Base-by-base conservation (phyloP, 2,113 vertebrate genomes). In the Crotalus viridis region DNA sequence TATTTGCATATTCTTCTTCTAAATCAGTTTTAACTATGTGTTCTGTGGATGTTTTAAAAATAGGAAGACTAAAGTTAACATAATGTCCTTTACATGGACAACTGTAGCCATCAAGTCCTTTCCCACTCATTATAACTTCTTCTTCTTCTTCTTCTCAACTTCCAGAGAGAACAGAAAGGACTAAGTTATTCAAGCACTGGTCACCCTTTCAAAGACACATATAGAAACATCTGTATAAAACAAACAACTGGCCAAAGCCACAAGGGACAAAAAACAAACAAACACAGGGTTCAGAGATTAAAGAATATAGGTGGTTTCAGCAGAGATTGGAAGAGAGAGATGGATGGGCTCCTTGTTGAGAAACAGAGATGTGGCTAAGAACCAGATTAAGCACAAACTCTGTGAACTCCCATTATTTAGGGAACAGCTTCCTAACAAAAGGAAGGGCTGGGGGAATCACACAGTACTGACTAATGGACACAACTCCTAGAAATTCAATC, bases 271-370 rank as follows among this genome's bases (percentile, higher is more conserved):
- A 46, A 46, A 46, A 46, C 43, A 46, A 46, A 46, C 46, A 46
- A 46, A 46, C 46, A 4, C 46, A 86, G 43, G 12, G 15, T 61
- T 85, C 22, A 48, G 89, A 86, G 43, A 33, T 86, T 64, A 26
- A 93, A 90, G 56, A 51, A 93, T 54, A 88, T 93, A 90, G 28
- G 89, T 64, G 92, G 92, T 61, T 93, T 90, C 64, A 22, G 46
- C 48, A 55, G 55, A 86, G n/a, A 39, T 46, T n/a, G 5, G 26
- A 52, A 85, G 33, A 85, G 19, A 87, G 48, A 9, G 39, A 26
- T 4, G 7, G 92, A 33, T 24, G 28, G 59, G 86, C 69, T 74
- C 43, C 87, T 46, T 52, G 13, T 57, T 54, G 4, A 52, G 2
- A 0, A 9, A n/a, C 0, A 46, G 0, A 12, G 3, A 59, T 1